Evolutionary conservation across 2,888 invertebrate genomes (phyloP).

Genomic region (Stomorhina lunata): DNA sequence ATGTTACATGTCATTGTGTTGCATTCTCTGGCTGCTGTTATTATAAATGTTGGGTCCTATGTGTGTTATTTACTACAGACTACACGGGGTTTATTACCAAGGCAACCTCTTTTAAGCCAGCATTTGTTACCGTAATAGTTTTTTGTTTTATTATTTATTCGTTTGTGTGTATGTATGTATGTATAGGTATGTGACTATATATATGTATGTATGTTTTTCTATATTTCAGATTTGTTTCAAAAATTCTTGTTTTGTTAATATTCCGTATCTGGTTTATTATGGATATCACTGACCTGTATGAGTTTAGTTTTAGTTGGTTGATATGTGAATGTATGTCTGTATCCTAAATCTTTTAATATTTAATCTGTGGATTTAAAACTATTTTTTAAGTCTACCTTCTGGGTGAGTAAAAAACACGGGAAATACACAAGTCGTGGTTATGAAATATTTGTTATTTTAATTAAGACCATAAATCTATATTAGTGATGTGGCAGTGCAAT

Average conservation of each 20-base stretch:
- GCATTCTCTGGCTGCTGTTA: not conserved
- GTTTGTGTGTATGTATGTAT: conserved; percentile 33
- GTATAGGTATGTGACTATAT: conserved; percentile 32
- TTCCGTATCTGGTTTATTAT: conserved; percentile 53
- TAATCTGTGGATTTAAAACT: conserved; percentile 59
- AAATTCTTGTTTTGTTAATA: conserved; percentile 41
- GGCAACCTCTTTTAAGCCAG: conserved; percentile 55
- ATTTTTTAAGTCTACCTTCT: conserved; percentile 45
- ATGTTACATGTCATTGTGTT: conserved; percentile 59
- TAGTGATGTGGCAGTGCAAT: not conserved
- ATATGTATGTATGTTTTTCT: conserved; percentile 28
- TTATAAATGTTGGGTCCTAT: not conserved
- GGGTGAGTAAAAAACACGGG: conserved; percentile 15
- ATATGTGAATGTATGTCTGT: not conserved
- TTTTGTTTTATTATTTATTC: not conserved
- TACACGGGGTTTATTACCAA: conserved; percentile 58
- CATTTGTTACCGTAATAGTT: conserved; percentile 58
- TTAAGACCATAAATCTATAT: conserved; percentile 25
- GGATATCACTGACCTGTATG: conserved; percentile 61
- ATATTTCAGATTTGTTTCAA: conserved; percentile 54
- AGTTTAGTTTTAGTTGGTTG: conserved; percentile 51
- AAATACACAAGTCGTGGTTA: conserved; percentile 41
- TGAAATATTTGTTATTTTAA: conserved; percentile 62
- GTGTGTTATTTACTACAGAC: conserved; percentile 44
- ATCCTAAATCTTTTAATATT: conserved; percentile 16